phyloP scores from a whole-genome alignment of 2,888 invertebrate species.

The Pantelozetes paolii region DNA sequence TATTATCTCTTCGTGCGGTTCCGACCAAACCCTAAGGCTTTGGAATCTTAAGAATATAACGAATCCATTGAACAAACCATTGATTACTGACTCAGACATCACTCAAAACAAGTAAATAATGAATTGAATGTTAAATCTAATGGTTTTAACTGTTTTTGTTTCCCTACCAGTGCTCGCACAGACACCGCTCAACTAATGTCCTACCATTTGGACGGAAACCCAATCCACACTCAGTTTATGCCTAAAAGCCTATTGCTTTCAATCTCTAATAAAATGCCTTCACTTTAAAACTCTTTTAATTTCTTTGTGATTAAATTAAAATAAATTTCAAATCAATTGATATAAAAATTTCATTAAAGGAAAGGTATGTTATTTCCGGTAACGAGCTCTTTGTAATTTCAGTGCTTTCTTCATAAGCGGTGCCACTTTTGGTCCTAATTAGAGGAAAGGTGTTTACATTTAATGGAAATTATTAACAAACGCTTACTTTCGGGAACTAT shows the following conservation, averaged over 20 bases:
- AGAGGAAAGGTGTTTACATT: background rate
- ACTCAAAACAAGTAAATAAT: slow-evolving; percentile 9
- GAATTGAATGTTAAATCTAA: background rate
- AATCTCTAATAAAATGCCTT: background rate
- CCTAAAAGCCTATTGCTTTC: background rate
- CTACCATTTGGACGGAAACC: background rate
- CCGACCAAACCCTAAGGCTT: slow-evolving; percentile 63
- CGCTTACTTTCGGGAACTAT: slow-evolving; percentile 30
- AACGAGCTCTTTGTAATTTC: slow-evolving; percentile 34
- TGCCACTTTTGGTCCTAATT: slow-evolving; percentile 36
- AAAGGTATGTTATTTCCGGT: background rate
- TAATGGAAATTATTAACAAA: background rate
- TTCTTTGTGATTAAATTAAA: slow-evolving; percentile 12
- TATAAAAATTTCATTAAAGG: background rate
- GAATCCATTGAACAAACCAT: background rate
- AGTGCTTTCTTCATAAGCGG: slow-evolving; percentile 41
- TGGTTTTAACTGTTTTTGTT: background rate
- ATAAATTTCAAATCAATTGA: background rate
- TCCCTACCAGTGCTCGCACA: background rate
- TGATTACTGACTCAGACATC: background rate
- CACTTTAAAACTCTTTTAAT: background rate
- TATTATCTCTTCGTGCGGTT: slow-evolving; percentile 64
- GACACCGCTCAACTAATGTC: background rate
- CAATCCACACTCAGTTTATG: slow-evolving; percentile 3
- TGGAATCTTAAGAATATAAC: slow-evolving; percentile 57